phyloP scores from a whole-genome alignment of 2,797 vertebrate genomes.

The Oreortyx pictus region DNA sequence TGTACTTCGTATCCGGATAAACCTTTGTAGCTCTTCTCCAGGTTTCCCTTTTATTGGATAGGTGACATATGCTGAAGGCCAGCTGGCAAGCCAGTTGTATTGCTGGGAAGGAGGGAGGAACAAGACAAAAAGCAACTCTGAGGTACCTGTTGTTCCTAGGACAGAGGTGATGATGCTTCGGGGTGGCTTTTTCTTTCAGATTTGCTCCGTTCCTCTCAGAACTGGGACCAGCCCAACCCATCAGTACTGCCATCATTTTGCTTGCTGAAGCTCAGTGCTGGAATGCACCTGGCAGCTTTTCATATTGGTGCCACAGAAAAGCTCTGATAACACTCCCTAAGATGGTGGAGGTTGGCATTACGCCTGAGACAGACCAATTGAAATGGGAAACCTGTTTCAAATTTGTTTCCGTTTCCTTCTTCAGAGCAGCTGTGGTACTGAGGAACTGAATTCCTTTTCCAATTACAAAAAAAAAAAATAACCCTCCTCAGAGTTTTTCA shows the following conservation, averaged over 20 bases:
- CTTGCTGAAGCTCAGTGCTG: not conserved
- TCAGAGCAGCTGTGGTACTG: not conserved
- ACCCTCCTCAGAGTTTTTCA: not conserved
- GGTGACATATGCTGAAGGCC: not conserved
- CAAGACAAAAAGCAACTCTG: not conserved
- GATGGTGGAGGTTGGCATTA: not conserved
- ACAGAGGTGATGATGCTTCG: not conserved
- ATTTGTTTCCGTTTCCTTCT: not conserved
- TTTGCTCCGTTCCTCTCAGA: not conserved
- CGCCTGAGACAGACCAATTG: not conserved
- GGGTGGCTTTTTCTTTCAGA: not conserved
- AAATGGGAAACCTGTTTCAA: constrained; percentile 1
- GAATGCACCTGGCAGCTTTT: not conserved
- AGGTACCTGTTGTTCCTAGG: not conserved
- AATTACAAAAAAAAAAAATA: not conserved
- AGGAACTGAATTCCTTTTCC: not conserved
- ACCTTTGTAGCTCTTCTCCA: not conserved
- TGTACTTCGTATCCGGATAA: not conserved
- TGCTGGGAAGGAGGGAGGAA: not conserved
- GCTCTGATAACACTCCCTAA: not conserved
- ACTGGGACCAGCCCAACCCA: not conserved
- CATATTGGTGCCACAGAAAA: not conserved
- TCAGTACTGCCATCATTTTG: not conserved
- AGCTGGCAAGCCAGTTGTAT: not conserved
- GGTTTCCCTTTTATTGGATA: not conserved